phyloP scores from a whole-genome alignment of 2,113 vertebrate genomes.

The Ranitomeya imitator region DNA sequence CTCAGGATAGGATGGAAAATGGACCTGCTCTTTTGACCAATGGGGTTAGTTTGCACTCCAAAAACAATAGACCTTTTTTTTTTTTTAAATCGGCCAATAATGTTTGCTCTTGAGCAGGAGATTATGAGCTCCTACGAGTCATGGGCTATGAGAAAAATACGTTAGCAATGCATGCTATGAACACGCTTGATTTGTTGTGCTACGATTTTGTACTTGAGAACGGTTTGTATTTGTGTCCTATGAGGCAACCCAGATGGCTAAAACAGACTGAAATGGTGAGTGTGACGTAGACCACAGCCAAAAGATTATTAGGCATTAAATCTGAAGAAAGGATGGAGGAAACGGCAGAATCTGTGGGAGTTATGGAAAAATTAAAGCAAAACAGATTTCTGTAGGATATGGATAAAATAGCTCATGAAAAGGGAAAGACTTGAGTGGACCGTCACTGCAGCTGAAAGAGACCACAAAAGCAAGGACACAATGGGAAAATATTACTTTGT shows the following conservation, averaged over 20 bases:
- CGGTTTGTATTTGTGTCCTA: neutral
- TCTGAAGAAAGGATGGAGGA: neutral
- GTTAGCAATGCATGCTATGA: neutral
- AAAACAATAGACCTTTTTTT: neutral
- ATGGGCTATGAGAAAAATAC: neutral
- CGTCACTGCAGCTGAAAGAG: conserved; percentile 12
- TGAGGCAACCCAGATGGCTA: conserved; percentile 4
- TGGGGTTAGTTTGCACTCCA: neutral
- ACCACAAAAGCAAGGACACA: conserved; percentile 31
- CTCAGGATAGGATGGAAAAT: neutral
- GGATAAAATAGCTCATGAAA: neutral
- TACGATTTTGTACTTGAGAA: neutral
- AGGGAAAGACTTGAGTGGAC: conserved; percentile 28
- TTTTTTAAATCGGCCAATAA: neutral
- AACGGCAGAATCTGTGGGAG: neutral
- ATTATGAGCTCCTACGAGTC: neutral
- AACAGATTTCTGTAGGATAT: neutral
- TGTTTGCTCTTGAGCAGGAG: neutral
- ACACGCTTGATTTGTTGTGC: neutral
- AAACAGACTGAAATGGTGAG: neutral
- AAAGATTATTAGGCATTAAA: conserved; percentile 36
- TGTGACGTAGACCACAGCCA: neutral
- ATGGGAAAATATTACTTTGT: conserved; percentile 27
- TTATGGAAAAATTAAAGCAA: neutral
- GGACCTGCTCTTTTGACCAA: neutral